Evolutionary conservation across 2,113 vertebrate species (phyloP).

Genomic region (Prunella himalayana): DNA sequence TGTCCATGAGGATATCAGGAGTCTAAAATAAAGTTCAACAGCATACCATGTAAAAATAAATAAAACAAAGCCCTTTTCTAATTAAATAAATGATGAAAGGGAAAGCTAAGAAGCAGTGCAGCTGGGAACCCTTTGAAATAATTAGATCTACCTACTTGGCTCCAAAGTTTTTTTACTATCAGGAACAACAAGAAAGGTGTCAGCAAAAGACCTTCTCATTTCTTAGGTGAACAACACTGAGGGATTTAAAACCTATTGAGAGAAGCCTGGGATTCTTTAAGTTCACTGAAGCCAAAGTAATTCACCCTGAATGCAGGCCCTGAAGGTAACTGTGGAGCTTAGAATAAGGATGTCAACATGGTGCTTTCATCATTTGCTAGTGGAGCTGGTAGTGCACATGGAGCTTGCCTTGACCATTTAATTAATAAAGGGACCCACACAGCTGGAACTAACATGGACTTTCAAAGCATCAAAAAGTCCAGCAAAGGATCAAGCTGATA

Average conservation of each 20-base stretch:
- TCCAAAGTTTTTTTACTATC: slow-evolving; percentile 13
- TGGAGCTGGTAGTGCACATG: slow-evolving; percentile 34
- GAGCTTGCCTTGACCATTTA: slow-evolving; percentile 63
- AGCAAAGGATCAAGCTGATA: slow-evolving; percentile 58
- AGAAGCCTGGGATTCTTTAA: slow-evolving; percentile 49
- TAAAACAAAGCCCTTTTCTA: slow-evolving; percentile 26
- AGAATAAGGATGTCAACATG: slow-evolving; percentile 61
- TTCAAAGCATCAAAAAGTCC: slow-evolving; percentile 67
- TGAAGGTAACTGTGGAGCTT: slow-evolving; percentile 49
- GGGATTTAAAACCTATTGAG: slow-evolving; percentile 57
- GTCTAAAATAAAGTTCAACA: neutral
- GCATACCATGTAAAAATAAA: neutral
- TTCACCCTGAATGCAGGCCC: slow-evolving; percentile 55
- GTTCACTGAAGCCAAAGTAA: slow-evolving; percentile 60
- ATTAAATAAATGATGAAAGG: slow-evolving; percentile 56
- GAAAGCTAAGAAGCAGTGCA: neutral
- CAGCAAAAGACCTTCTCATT: slow-evolving; percentile 37
- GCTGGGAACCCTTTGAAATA: slow-evolving; percentile 48
- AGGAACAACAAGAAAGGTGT: slow-evolving; percentile 55
- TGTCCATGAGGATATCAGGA: neutral
- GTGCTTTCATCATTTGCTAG: slow-evolving; percentile 45
- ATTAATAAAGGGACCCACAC: slow-evolving; percentile 65
- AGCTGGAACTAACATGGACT: slow-evolving; percentile 60
- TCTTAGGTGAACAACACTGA: slow-evolving; percentile 50
- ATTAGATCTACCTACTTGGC: slow-evolving; percentile 53